Evolutionary conservation across 2,888 invertebrate species (phyloP), one percentile per base, ranked within the genome.

Genomic region (Frankliniella intonsa): DNA sequence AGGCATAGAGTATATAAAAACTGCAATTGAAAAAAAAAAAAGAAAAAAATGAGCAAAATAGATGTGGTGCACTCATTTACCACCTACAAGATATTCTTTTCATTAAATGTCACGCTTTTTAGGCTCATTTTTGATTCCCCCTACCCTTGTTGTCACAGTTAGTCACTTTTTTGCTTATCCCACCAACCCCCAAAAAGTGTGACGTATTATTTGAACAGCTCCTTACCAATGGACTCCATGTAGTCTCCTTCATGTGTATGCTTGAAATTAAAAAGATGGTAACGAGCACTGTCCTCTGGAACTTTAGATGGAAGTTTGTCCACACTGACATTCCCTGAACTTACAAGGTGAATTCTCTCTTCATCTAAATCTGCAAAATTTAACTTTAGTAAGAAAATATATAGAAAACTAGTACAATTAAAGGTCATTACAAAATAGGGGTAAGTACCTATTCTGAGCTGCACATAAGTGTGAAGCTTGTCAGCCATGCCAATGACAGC

Each of bases 1-100:
- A 7, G 99, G 99, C 95, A 99, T 97, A 12, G 98, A 97, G 89
- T 99, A 99, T 86, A 99, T 95, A 89, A 99, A 99, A 83, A 99
- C 96, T 96, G 89, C 9, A 27, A 49, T 27, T 50, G 51, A 80
- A 83, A 49, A 82, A 83, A n/a, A 80, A 50, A 76, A 82, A 83
- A n/a, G 79, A 50, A 76, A 25, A 76, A 62, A 79, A 80, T n/a
- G 81, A 80, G 83, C 82, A 83, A 80, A 81, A 82, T 76, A 50
- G 82, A 50, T 82, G 79, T 22, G 81, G 17, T n/a, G 55, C 65
- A n/a, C 69, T 38, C 14, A 25, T 19, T 62, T n/a, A 38, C 62
- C 27, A 38, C 62, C 38, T 38, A 5, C 38, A 38, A 38, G 38
- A 38, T 38, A 38, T 38, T 38, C 5, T 3, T 38, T 38, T n/a